These are phyloP conservation scores for Rhagophthalmus giganteus DNA, from an alignment of 2,888 invertebrate genomes.

Conservation along the genomic window DNA sequence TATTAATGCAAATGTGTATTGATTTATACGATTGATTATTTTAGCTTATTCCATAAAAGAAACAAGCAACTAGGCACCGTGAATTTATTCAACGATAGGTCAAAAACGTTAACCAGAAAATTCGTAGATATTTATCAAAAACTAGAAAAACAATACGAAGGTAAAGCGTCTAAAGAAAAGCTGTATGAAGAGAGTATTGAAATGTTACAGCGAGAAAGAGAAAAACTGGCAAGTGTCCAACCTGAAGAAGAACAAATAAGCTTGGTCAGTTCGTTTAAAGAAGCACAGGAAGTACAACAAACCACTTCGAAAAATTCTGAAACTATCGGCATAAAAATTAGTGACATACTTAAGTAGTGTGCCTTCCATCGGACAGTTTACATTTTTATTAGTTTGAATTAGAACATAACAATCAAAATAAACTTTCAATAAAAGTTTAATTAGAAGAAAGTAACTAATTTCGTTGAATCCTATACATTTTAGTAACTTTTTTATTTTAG, in stretches of 20 bases:
- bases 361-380: no score
- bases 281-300: conserved; percentile 33
- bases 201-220: conserved; percentile 44
- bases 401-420: background rate
- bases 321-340: conserved; percentile 20
- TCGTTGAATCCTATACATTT: no score
- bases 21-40: background rate
- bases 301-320: conserved; percentile 7
- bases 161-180: conserved; percentile 57
- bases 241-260: conserved; percentile 20
- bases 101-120: conserved; percentile 61
- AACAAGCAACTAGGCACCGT: conserved; percentile 60
- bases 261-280: conserved; percentile 36
- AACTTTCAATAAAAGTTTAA: background rate
- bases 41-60: conserved; percentile 65
- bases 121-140: conserved; percentile 65
- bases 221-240: conserved; percentile 6
- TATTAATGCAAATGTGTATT: conserved; percentile 46
- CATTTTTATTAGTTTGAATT: background rate
- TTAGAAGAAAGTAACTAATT: no score
- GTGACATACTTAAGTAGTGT: conserved; percentile 21
- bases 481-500: background rate
- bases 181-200: conserved; percentile 54
- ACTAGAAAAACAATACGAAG: conserved; percentile 57
- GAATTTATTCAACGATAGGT: conserved; percentile 59